Evolutionary conservation across 2,888 invertebrate genomes (phyloP).

Genomic region (Phortica magna): DNA sequence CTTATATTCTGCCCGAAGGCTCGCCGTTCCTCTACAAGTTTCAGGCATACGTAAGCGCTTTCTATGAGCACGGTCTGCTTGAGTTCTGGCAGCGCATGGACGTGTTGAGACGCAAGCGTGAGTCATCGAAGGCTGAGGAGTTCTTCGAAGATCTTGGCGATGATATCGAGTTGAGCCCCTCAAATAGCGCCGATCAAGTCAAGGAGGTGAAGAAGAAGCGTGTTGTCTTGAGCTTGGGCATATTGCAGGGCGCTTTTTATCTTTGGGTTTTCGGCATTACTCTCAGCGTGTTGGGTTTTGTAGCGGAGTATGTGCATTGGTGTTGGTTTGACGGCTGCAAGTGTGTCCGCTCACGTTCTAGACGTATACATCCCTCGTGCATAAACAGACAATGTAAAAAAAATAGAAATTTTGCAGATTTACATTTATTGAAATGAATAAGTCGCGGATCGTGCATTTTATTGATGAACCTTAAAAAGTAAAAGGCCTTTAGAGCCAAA

Average conservation of each 20-base stretch:
- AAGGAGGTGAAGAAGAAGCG: conserved; percentile 47
- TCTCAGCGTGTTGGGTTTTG: conserved; percentile 57
- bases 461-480: neutral
- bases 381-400: neutral
- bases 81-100: conserved; percentile 69
- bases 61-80: conserved; percentile 68
- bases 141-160: conserved; percentile 49
- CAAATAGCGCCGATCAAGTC: conserved; percentile 36
- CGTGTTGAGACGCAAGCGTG: conserved; percentile 40
- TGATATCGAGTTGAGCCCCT: conserved; percentile 41
- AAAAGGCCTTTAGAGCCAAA: neutral
- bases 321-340: conserved; percentile 14
- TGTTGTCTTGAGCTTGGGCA: conserved; percentile 67
- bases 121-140: conserved; percentile 56
- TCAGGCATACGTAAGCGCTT: conserved; percentile 58
- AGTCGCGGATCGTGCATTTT: neutral
- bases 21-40: conserved; percentile 70
- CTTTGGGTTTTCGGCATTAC: conserved; percentile 69
- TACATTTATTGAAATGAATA: neutral
- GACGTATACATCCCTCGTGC: neutral
- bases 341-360: neutral
- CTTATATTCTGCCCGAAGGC: conserved; percentile 65
- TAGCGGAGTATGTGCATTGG: conserved; percentile 46
- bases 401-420: neutral
- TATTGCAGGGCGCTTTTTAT: conserved; percentile 74